Conservation (phyloP, 2,797 vertebrate genomes). For the Protonibea diacanthus region DNA sequence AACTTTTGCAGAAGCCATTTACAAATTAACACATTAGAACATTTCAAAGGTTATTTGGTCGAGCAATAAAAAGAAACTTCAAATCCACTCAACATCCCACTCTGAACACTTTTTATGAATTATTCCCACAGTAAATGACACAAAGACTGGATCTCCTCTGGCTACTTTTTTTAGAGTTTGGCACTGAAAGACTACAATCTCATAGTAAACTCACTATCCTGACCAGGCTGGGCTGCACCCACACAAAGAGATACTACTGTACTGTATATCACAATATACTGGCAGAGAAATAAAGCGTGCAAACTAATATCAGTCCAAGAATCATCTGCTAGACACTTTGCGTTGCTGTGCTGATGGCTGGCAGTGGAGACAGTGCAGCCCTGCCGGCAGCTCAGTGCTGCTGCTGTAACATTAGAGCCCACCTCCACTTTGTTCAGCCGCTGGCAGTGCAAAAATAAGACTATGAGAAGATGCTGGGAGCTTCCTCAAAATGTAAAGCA, state of each 20-base stretch:
- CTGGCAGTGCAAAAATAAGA: slow-evolving; percentile 30
- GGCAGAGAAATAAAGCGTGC: neutral
- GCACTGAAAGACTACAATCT: neutral
- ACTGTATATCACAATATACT: too few relatives aligned
- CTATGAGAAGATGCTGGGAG: slow-evolving; percentile 11
- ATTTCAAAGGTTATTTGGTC: neutral
- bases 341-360: slow-evolving; percentile 11
- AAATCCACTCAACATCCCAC: neutral
- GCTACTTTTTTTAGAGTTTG: too few relatives aligned
- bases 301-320: neutral
- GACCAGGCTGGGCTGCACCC: neutral
- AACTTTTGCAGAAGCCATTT: neutral
- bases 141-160: neutral
- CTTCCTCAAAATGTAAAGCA: slow-evolving; percentile 1
- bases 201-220: neutral
- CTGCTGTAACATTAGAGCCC: slow-evolving; percentile 46
- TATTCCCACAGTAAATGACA: neutral
- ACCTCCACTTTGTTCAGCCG: slow-evolving; percentile 39
- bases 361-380: slow-evolving; percentile 4
- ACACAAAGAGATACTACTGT: neutral
- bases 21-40: neutral
- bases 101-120: neutral
- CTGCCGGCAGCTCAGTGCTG: slow-evolving; percentile 30
- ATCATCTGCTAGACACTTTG: slow-evolving; percentile 9
- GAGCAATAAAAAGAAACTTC: neutral